Percentiles rank a stretch among this genome's conserved stretches.
Conservation (phyloP, 2,888 invertebrate genomes). For the Steinernema carpocapsae region DNA sequence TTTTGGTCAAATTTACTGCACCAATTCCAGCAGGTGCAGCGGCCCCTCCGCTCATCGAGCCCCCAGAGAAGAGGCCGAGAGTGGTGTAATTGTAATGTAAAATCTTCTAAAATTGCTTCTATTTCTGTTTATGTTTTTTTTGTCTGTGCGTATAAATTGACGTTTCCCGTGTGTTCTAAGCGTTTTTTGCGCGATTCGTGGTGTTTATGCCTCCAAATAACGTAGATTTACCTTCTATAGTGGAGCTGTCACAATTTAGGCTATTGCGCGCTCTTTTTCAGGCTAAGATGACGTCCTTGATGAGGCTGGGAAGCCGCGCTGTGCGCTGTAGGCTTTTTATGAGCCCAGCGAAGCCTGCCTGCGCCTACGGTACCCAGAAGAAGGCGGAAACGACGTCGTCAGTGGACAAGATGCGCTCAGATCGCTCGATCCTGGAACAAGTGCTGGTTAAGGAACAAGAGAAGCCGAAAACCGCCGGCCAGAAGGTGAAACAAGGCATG, state of each 20-base stretch:
- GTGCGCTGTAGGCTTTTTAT: not conserved
- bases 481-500: slow-evolving; percentile 54
- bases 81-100: not conserved
- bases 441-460: slow-evolving; percentile 39
- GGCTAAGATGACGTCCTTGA: slow-evolving; percentile 20
- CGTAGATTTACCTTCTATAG: too few relatives aligned
- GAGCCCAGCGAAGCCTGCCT: not conserved
- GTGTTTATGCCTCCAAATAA: too few relatives aligned
- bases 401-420: not conserved
- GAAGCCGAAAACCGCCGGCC: slow-evolving; percentile 53
- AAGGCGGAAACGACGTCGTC: not conserved
- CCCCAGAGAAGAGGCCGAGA: slow-evolving; percentile 8
- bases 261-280: not conserved
- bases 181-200: too few relatives aligned
- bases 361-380: slow-evolving; percentile 20
- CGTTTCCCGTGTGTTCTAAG: too few relatives aligned
- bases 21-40: not conserved
- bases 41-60: slow-evolving; percentile 13
- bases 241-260: too few relatives aligned
- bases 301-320: slow-evolving; percentile 6
- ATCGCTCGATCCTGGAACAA: slow-evolving; percentile 20
- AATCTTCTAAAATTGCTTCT: not conserved
- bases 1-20: slow-evolving; percentile 15
- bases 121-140: too few relatives aligned
- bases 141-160: too few relatives aligned